Evolutionary conservation across 2,888 invertebrate species (phyloP).

Genomic region (Philonicus albiceps): DNA sequence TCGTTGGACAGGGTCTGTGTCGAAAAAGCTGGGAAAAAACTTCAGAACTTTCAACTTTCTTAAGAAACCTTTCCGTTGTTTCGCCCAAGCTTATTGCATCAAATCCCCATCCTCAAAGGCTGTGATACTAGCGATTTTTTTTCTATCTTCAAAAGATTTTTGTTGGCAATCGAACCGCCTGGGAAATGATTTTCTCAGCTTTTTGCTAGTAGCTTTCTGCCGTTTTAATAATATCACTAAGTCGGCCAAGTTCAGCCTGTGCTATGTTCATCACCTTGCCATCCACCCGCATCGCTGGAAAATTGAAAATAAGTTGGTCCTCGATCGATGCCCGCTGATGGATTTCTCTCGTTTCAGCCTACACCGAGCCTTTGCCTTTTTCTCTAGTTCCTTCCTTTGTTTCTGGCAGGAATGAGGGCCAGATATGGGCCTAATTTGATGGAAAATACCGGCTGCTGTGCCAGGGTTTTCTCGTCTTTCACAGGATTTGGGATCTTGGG

Average conservation of each 20-base stretch:
- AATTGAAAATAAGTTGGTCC: background rate
- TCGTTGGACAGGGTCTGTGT: background rate
- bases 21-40: background rate
- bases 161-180: background rate
- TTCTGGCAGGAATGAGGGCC: background rate
- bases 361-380: background rate
- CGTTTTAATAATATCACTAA: background rate
- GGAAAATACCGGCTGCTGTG: background rate
- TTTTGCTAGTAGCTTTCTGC: background rate
- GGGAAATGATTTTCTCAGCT: background rate
- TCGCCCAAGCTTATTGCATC: constrained; percentile 25
- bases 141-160: background rate
- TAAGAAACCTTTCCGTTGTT: background rate
- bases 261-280: background rate
- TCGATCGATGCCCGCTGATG: background rate
- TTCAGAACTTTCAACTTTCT: background rate
- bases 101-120: background rate
- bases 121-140: background rate
- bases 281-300: background rate
- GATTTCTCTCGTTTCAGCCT: background rate
- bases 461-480: background rate
- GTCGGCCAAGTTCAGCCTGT: background rate
- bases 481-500: background rate
- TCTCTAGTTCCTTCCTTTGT: background rate
- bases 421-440: background rate